Evolutionary conservation across 2,113 vertebrate genomes (phyloP).

Genomic region (Syrmaticus mikado): DNA sequence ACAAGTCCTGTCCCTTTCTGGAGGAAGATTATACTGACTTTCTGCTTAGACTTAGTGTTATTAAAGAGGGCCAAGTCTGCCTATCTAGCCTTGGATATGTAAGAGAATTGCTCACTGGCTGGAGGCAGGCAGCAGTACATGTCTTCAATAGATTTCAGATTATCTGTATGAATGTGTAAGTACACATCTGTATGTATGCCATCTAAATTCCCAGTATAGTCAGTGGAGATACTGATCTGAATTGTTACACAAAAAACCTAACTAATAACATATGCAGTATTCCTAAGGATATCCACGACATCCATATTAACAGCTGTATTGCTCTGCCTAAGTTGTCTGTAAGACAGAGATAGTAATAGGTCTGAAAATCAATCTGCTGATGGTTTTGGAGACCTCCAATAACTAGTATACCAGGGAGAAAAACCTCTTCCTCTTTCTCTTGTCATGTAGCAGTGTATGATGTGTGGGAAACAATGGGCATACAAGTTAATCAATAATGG

Average conservation of each 20-base stretch:
- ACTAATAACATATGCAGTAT: background rate
- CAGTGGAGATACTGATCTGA: background rate
- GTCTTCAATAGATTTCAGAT: background rate
- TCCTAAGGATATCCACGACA: background rate
- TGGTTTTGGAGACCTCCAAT: background rate
- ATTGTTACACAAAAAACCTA: background rate
- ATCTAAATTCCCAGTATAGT: background rate
- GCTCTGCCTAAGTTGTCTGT: background rate
- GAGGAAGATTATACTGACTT: background rate
- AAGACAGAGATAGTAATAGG: background rate
- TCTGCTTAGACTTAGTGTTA: background rate
- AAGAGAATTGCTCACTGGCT: background rate
- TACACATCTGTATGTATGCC: fast-evolving
- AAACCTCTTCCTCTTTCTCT: background rate
- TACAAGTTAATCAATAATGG: background rate
- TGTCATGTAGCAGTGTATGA: background rate
- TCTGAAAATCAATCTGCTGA: background rate
- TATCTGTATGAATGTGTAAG: background rate
- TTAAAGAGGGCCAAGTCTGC: background rate
- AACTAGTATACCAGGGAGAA: background rate
- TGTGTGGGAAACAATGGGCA: background rate
- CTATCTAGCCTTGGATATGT: background rate
- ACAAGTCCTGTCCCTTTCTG: background rate
- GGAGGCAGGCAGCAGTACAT: background rate
- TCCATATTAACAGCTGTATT: background rate